Percentiles rank a stretch among this genome's conserved stretches.
Evolutionary conservation across 2,888 invertebrate genomes (phyloP).

Genomic region (Polietes domitor): DNA sequence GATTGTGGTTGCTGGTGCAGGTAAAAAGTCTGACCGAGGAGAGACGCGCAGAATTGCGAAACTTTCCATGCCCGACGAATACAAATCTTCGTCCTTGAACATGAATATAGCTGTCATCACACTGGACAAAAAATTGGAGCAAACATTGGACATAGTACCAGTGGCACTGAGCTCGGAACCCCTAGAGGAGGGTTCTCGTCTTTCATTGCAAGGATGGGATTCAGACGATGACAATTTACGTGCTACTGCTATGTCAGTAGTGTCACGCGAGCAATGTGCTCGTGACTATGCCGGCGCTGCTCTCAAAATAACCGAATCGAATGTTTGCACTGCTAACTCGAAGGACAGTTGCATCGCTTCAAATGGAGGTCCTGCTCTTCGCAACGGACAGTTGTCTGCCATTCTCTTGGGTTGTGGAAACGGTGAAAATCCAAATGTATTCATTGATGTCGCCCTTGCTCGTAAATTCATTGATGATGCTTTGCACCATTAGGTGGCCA

Average conservation of each 20-base stretch:
- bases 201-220: conserved; percentile 74
- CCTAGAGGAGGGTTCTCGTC: not conserved
- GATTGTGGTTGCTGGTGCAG: not conserved
- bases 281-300: no score
- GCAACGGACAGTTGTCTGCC: conserved; percentile 71
- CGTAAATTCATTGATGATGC: conserved; percentile 32
- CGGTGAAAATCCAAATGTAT: conserved; percentile 45
- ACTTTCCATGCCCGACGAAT: not conserved
- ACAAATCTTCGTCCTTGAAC: not conserved
- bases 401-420: conserved; percentile 75
- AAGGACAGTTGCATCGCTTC: conserved; percentile 77
- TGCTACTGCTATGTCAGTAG: no score
- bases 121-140: not conserved
- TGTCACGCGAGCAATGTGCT: no score
- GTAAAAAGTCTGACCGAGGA: not conserved
- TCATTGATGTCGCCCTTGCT: conserved; percentile 28
- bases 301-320: no score
- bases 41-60: not conserved
- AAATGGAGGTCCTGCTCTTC: conserved; percentile 76
- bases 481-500: not conserved
- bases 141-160: not conserved
- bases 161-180: not conserved
- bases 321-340: no score
- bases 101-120: not conserved
- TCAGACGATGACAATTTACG: conserved; percentile 67